phyloP scores from a whole-genome alignment of 2,113 vertebrate genomes.

The Muscicapa adusta region DNA sequence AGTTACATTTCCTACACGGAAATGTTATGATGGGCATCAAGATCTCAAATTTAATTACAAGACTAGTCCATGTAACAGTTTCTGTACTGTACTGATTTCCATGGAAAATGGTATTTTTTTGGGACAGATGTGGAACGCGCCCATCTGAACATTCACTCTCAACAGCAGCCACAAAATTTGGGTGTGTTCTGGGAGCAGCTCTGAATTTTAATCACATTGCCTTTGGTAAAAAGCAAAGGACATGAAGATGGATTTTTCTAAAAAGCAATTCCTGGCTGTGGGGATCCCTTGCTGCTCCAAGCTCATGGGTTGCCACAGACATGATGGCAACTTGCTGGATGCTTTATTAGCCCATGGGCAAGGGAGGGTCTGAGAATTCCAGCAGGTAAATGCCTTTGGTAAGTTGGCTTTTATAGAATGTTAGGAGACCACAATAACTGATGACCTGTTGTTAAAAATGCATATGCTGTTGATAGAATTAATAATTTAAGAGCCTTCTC shows the following conservation, averaged over 20 bases:
- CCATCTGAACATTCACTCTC: neutral
- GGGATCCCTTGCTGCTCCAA: neutral
- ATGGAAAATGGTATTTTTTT: neutral
- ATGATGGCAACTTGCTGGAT: neutral
- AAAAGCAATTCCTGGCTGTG: neutral
- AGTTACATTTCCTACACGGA: neutral
- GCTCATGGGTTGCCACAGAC: neutral
- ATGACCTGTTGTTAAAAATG: neutral
- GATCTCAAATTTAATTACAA: neutral
- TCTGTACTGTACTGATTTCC: neutral
- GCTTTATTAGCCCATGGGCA: neutral
- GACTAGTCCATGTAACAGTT: neutral
- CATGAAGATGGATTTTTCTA: neutral
- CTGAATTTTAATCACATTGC: neutral
- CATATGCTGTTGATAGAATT: neutral
- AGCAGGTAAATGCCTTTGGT: neutral
- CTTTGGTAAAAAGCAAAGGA: neutral
- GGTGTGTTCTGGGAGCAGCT: neutral
- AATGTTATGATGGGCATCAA: neutral
- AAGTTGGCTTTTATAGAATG: neutral
- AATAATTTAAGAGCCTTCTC: constrained; percentile 6
- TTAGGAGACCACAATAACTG: neutral
- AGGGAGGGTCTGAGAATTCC: neutral
- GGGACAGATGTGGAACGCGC: neutral
- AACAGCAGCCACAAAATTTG: neutral